phyloP scores from a whole-genome alignment of 2,888 invertebrate species.

The Taphrorychus bicolor region DNA sequence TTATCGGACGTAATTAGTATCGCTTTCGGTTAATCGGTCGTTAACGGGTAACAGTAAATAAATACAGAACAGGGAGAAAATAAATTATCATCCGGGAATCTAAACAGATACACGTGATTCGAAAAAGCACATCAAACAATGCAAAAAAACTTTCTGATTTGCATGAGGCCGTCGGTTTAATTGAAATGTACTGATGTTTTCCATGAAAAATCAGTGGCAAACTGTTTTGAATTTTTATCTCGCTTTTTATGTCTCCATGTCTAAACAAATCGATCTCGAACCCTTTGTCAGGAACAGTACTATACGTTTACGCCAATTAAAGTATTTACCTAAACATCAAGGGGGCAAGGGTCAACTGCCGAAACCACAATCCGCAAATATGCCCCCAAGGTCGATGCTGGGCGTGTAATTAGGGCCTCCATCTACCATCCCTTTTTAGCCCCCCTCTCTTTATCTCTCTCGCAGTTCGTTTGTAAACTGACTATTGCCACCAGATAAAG shows the following conservation, averaged over 20 bases:
- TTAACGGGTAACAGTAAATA: not conserved
- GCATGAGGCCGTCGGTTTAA: constrained; percentile 4
- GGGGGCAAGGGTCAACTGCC: not conserved
- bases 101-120: too few species aligned
- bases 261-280: not conserved
- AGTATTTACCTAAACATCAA: constrained; percentile 13
- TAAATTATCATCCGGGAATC: too few species aligned
- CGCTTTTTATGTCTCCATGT: not conserved
- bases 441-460: not conserved
- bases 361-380: constrained; percentile 10
- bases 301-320: not conserved
- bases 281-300: not conserved
- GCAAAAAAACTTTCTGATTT: constrained; percentile 9
- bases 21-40: not conserved
- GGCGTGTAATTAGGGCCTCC: constrained; percentile 3
- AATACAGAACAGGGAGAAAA: too few species aligned
- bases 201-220: not conserved
- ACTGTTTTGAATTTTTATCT: not conserved
- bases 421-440: not conserved
- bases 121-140: not conserved
- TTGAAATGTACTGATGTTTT: constrained; percentile 1
- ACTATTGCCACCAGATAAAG: not conserved
- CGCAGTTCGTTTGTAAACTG: not conserved
- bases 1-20: constrained; percentile 1
- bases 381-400: not conserved